Conservation (phyloP, 2,797 vertebrate species). For the Vireo griseus region DNA sequence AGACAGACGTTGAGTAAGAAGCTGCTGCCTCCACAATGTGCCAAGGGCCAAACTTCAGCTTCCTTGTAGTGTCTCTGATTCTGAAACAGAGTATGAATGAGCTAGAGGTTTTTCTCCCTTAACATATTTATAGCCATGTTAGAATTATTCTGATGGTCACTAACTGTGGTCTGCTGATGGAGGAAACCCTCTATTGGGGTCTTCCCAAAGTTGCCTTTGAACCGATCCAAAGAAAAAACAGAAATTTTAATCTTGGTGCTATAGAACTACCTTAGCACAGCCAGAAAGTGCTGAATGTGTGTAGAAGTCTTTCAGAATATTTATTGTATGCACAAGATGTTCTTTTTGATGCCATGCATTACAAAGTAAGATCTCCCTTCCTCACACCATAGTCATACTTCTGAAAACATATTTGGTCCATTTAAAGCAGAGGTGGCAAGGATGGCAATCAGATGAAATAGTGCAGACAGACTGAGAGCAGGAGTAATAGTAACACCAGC, state of each 20-base stretch:
- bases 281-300: background rate
- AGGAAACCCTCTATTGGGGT: background rate
- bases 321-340: background rate
- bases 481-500: background rate
- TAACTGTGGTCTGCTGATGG: rapidly evolving
- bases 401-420: background rate
- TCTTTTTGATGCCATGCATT: background rate
- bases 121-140: rapidly evolving
- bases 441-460: background rate
- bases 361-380: background rate
- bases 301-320: background rate
- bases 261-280: rapidly evolving
- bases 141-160: background rate
- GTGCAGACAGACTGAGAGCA: background rate
- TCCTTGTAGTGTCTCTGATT: background rate
- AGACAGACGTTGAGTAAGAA: constrained; percentile 32
- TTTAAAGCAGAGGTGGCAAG: background rate
- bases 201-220: background rate
- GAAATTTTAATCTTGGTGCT: background rate
- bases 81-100: background rate
- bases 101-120: background rate
- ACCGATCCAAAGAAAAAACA: rapidly evolving
- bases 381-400: background rate
- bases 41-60: constrained; percentile 18
- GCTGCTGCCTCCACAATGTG: background rate